These are phyloP conservation scores for Brachionus calyciflorus DNA, from an alignment of 1,140 invertebrate genomes.

Conservation along the genomic window DNA sequence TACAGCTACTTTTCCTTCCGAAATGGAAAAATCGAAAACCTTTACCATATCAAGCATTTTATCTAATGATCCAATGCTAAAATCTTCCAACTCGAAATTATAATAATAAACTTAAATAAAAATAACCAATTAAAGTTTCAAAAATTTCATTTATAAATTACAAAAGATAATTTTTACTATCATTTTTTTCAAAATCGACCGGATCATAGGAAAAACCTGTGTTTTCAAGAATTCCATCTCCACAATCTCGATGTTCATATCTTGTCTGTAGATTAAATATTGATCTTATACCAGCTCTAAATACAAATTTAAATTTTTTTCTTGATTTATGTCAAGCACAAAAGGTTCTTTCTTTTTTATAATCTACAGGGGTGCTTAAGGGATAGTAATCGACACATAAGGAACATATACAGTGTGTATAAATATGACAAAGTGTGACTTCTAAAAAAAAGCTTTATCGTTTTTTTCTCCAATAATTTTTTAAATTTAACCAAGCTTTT, in stretches of 20 bases:
- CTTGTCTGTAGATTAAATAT: conserved; percentile 79
- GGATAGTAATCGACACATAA: too few species aligned
- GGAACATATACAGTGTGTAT: too few species aligned
- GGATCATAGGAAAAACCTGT: conserved; percentile 76
- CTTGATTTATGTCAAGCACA: too few species aligned
- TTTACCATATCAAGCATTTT: conserved; percentile 80
- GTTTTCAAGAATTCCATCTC: conserved; percentile 66
- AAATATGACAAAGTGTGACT: too few species aligned
- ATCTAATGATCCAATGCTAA: conserved; percentile 72
- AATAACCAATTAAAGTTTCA: too few species aligned
- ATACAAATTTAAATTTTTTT: too few species aligned
- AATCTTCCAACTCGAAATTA: conserved; percentile 76
- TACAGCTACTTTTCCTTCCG: conserved; percentile 76
- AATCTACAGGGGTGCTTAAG: too few species aligned
- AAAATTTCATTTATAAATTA: too few species aligned
- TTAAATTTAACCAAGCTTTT: too few species aligned
- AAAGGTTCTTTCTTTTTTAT: too few species aligned
- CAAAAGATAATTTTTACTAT: conserved; percentile 69
- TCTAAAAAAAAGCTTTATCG: too few species aligned
- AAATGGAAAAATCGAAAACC: conserved; percentile 77
- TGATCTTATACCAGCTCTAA: conserved; percentile 73
- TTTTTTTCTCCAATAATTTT: too few species aligned
- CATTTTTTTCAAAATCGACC: conserved; percentile 75
- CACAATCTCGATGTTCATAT: conserved; percentile 79
- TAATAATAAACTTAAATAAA: conserved; percentile 73